Percentiles rank a stretch among this genome's conserved stretches.
Conservation (phyloP, 1,140 invertebrate genomes). For the Drosophila grimshawi region DNA sequence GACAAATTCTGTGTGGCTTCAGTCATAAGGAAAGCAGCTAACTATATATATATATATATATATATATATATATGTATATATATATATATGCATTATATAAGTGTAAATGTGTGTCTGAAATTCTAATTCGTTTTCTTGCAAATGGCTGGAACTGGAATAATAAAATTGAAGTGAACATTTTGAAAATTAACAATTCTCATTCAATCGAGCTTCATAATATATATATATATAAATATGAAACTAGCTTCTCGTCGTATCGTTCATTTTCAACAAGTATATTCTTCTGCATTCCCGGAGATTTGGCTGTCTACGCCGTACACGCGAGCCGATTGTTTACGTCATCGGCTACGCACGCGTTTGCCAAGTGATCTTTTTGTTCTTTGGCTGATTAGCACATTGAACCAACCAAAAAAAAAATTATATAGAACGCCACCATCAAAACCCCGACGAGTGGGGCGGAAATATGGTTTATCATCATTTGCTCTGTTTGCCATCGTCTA, state of each 20-base stretch:
- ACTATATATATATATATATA: not conserved
- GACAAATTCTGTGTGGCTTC: not conserved
- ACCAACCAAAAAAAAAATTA: slow-evolving; percentile 22
- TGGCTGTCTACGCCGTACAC: slow-evolving; percentile 42
- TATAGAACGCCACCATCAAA: slow-evolving; percentile 13
- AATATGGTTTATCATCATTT: slow-evolving; percentile 35
- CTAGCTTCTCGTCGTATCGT: slow-evolving; percentile 21
- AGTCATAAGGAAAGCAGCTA: slow-evolving; percentile 42
- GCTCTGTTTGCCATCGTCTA: not conserved
- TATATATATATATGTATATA: not conserved
- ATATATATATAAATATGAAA: not conserved
- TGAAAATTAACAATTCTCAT: too few species aligned
- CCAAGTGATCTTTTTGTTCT: slow-evolving; percentile 68
- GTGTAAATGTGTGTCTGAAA: too few species aligned
- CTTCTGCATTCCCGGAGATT: slow-evolving; percentile 16
- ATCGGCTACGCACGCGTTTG: slow-evolving; percentile 65
- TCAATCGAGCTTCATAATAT: not conserved
- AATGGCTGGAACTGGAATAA: too few species aligned
- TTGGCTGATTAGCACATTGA: slow-evolving; percentile 66
- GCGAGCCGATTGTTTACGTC: slow-evolving; percentile 68
- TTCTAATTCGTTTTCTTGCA: too few species aligned
- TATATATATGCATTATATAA: not conserved
- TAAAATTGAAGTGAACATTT: too few species aligned
- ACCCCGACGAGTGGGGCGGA: slow-evolving; percentile 13
- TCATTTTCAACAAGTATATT: slow-evolving; percentile 32